phyloP scores from a whole-genome alignment of 2,888 invertebrate species.

The Acanthosoma haemorrhoidale region DNA sequence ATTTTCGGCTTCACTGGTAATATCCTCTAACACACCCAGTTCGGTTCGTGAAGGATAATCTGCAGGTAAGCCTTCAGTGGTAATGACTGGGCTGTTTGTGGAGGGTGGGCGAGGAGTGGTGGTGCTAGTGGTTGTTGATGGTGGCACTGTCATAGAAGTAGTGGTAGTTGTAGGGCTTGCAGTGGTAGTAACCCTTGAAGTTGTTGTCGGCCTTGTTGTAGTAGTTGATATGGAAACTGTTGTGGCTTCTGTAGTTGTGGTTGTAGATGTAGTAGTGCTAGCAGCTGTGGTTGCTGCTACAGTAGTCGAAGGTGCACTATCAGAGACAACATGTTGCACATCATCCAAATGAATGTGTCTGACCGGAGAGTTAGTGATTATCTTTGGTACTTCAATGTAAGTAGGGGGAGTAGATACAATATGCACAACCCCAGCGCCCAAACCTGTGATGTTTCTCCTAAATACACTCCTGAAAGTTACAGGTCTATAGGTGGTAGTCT shows the following conservation, averaged over 20 bases:
- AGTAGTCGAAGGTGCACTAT: background rate
- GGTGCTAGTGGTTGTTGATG: constrained; percentile 2
- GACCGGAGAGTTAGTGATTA: constrained; percentile 14
- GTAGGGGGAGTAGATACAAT: constrained; percentile 37
- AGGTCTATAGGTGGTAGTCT: constrained; percentile 34
- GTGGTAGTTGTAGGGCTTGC: constrained; percentile 2
- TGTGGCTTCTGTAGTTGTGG: background rate
- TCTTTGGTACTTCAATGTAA: constrained; percentile 38
- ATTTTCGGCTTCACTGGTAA: background rate
- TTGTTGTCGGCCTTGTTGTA: background rate
- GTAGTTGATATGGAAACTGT: background rate
- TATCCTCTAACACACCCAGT: background rate
- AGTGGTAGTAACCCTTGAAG: background rate
- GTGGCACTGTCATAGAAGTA: background rate
- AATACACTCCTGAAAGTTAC: constrained; percentile 35
- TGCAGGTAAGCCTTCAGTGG: background rate
- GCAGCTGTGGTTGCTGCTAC: background rate
- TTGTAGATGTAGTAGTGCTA: background rate
- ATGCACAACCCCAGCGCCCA: constrained; percentile 33
- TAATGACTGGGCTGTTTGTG: background rate
- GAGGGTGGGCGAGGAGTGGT: background rate
- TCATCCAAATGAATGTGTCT: background rate
- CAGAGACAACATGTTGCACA: background rate
- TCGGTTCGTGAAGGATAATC: background rate
- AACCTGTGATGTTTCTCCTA: constrained; percentile 33